phyloP scores from a whole-genome alignment of 2,113 vertebrate species.

The human (Homo sapiens) region GRCh38 chr4:104597501-104598000 shows the following conservation, averaged over 20 bases:
- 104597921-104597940: too few relatives aligned
- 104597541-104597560: neutral
- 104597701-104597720: neutral
- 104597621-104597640: neutral
- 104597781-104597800: neutral
- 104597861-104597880: neutral
- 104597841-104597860: neutral
- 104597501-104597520: neutral
- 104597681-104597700: neutral
- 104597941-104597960: neutral
- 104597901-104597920: neutral
- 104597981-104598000: too few relatives aligned
- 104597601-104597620: neutral
- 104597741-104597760: neutral
- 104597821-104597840: neutral
- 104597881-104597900: neutral
- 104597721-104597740: neutral
- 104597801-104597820: neutral
- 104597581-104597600: neutral
- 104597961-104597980: too few relatives aligned
- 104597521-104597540: constrained; percentile 6
- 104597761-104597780: neutral
- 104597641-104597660: neutral
- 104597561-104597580: neutral
- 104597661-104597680: neutral